phyloP scores from a whole-genome alignment of 2,113 vertebrate species.

The Ellobius talpinus region DNA sequence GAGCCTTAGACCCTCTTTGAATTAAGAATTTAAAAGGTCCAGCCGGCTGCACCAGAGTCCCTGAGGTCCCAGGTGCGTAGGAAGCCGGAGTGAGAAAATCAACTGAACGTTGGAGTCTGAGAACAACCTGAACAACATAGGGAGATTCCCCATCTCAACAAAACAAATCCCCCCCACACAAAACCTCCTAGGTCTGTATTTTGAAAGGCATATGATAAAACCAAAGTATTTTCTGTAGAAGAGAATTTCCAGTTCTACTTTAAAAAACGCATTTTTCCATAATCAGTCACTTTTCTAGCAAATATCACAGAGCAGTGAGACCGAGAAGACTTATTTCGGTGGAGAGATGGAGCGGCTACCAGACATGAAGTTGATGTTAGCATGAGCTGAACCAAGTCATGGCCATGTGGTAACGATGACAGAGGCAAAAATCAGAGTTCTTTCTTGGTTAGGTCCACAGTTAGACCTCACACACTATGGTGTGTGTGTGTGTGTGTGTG shows the following conservation, averaged over 20 bases:
- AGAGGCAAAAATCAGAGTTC: constrained; percentile 15
- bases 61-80: not conserved
- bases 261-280: not conserved
- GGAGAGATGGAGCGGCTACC: not conserved
- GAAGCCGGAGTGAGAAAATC: not conserved
- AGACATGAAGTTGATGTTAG: not conserved
- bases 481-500: no score
- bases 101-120: not conserved
- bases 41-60: not conserved
- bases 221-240: constrained; percentile 3
- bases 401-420: not conserved
- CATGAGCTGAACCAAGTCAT: constrained; percentile 27
- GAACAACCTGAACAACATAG: not conserved
- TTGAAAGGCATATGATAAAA: constrained; percentile 40
- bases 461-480: no score
- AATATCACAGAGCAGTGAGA: not conserved
- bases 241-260: constrained; percentile 40
- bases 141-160: not conserved
- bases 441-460: not conserved
- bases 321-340: not conserved
- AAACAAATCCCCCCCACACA: not conserved
- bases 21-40: constrained; percentile 33
- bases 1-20: not conserved
- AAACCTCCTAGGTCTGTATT: not conserved
- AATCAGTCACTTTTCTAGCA: constrained; percentile 43